Evolutionary conservation across 2,113 vertebrate genomes (phyloP), one percentile per base, ranked within the genome.

Genomic region (Agelaius tricolor): DNA sequence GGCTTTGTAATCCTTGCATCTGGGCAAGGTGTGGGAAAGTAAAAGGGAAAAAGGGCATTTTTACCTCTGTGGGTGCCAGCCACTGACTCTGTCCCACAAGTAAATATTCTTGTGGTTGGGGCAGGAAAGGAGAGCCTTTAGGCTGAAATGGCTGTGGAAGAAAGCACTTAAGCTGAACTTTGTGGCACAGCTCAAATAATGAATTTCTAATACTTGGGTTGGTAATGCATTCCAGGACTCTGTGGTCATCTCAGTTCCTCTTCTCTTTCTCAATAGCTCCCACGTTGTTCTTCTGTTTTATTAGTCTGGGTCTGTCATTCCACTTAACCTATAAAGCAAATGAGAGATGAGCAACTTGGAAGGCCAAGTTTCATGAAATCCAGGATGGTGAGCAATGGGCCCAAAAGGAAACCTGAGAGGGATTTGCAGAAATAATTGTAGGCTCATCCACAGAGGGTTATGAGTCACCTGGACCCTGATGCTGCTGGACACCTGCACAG

Each of bases 201-300:
- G 63, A 72, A 81, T 77, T 92, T 87, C 79, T 85, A 90, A 59
- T 94, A 71, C 59, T 95, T 78, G 46, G 15, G 66, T 73, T 95
- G 83, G 46, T 80, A 89, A 89, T 15, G 43, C 94, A 97, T 97
- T 97, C 94, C 94, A 90, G 74, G 86, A 92, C 84, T 67, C 44
- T 86, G 78, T 47, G 47, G 61, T 96, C 92, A 96, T 76, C 62
- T 76, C 73, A 65, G 83, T 91, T 94, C 88, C 75, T 95, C 54
- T 88, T 80, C 72, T 68, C 23, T 84, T 88, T 94, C 84, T 93
- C 74, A 94, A 69, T n/a, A 89, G 93, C 81, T 96, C 87, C 81
- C 84, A 83, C 0, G 2, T 84, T 92, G 61, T 93, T 96, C 89
- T 90, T 80, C 79, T 93, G 57, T 92, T 95, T 95, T 96, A 89